A percentile compares a stretch with the other conserved stretches of the same genome.
These are phyloP conservation scores for Epistrophe eligans DNA, from an alignment of 2,888 invertebrate genomes.

Conservation along the genomic window DNA sequence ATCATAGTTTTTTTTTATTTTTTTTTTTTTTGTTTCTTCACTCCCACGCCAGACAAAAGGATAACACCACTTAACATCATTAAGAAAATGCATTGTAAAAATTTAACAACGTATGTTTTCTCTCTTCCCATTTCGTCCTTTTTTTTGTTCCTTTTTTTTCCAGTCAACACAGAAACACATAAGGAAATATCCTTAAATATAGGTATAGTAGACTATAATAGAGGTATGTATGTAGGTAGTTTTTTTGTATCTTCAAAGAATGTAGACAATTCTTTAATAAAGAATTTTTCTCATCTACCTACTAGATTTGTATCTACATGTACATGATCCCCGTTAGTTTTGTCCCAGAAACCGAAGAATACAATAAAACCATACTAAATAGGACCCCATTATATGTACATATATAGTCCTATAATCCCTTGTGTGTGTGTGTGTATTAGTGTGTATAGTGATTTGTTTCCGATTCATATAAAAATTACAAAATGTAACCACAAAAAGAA, in stretches of 20 bases:
- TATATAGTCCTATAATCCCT: neutral
- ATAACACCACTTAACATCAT: slow-evolving; percentile 64
- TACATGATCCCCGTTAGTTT: slow-evolving; percentile 40
- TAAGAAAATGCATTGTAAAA: slow-evolving; percentile 71
- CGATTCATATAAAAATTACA: slow-evolving; percentile 62
- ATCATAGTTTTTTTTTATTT: slow-evolving; percentile 9
- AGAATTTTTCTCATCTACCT: slow-evolving; percentile 8
- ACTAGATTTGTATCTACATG: neutral
- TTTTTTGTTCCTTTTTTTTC: slow-evolving; percentile 7
- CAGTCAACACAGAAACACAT: slow-evolving; percentile 13
- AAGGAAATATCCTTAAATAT: slow-evolving; percentile 1
- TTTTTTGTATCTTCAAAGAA: slow-evolving; percentile 21
- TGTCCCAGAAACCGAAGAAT: slow-evolving; percentile 41
- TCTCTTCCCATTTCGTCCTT: slow-evolving; percentile 32
- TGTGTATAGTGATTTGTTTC: slow-evolving; percentile 39
- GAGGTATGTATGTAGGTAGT: neutral
- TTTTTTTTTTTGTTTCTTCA: slow-evolving; percentile 21
- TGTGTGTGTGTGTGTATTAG: neutral
- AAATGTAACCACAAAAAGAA: slow-evolving; percentile 52
- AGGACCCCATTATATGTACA: neutral
- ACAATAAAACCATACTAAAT: neutral
- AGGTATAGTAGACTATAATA: neutral
- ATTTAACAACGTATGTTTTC: slow-evolving; percentile 38
- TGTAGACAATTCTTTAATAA: slow-evolving; percentile 47
- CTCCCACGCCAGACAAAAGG: slow-evolving; percentile 38